Evolutionary conservation across 2,888 invertebrate genomes (phyloP), one percentile per base, ranked within the genome.

Genomic region (Hyposoter didymator): DNA sequence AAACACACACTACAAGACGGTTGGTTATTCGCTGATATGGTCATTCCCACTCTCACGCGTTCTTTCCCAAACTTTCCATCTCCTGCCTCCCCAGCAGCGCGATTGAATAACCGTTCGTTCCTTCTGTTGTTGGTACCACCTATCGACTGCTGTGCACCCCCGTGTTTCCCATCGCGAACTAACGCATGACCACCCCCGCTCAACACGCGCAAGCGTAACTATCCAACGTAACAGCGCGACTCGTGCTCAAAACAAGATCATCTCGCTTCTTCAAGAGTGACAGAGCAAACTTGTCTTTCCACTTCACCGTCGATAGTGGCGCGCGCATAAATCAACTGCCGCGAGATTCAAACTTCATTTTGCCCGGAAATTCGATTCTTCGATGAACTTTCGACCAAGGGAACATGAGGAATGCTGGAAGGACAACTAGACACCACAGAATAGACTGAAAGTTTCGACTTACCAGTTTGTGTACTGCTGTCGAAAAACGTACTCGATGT

Each of bases 401-500:
- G 22, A 19, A 62, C 1, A 43, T 6, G 28, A 14, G 12, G 10
- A 45, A 28, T 19, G 17, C 3, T 5, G 6, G 8, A 32, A 0
- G 22, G 14, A 47, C 2, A 2, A 35, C 49, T 3, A n/a, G n/a
- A n/a, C n/a, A 62, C 32, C n/a, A 70, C 12, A 3, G 7, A 69
- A 70, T 76, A 6, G 6, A 43, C 17, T 28, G 2, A 0, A 47
- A 43, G n/a, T 8, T 64, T 64, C 32, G 17, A 95, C 97, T 96
- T 92, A 98, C 98, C 98, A 93, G 98, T 98, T 95, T 98, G 98
- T 39, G 98, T 98, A 94, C 98, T 98, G 89, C 97, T 98, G 94
- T 98, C 98, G 93, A 98, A 98, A 94, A 98, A 98, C 0, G 98
- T 98, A 94, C 98, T 98, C 5, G 98, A 97, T 3, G 98, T 98